Percentiles rank a stretch among this genome's conserved stretches.
Evolutionary conservation across 2,888 invertebrate species (phyloP).

Genomic region (Luperina testacea): DNA sequence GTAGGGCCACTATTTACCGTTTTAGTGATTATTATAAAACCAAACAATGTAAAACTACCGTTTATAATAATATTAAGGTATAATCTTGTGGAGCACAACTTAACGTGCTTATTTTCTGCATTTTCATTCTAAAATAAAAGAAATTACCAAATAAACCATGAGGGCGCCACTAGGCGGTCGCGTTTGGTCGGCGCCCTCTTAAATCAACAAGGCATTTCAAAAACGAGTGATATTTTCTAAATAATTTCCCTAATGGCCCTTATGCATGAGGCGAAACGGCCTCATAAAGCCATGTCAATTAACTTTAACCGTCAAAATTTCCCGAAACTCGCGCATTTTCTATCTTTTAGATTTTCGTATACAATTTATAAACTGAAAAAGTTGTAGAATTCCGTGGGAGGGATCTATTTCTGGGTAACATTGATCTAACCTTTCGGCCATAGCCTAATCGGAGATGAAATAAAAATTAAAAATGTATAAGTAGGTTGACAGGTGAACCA

Average conservation of each 20-base stretch:
- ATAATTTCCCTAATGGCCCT: slow-evolving; percentile 50
- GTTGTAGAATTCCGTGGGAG: slow-evolving; percentile 2
- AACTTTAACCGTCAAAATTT: slow-evolving; percentile 30
- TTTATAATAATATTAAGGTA: too few species aligned
- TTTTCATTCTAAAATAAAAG: too few species aligned
- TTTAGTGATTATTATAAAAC: too few species aligned
- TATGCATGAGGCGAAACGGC: slow-evolving; percentile 44
- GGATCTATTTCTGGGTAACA: slow-evolving; percentile 32
- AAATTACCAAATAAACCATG: too few species aligned
- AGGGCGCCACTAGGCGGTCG: too few species aligned
- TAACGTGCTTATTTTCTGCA: too few species aligned
- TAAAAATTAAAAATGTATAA: slow-evolving; percentile 56
- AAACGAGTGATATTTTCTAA: slow-evolving; percentile 41
- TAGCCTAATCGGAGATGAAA: slow-evolving; percentile 28
- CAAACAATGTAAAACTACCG: too few species aligned
- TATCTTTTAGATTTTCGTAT: background rate
- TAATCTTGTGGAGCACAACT: too few species aligned
- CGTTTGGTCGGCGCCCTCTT: too few species aligned
- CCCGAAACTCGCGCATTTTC: slow-evolving; percentile 13
- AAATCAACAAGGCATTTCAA: slow-evolving; percentile 26
- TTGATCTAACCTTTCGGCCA: slow-evolving; percentile 31
- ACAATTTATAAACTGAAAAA: slow-evolving; percentile 9
- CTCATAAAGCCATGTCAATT: slow-evolving; percentile 37
- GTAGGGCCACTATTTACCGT: too few species aligned
- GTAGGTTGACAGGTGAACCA: slow-evolving; percentile 56